A percentile compares a stretch with the other conserved stretches of the same genome.
Evolutionary conservation across 2,797 vertebrate species (phyloP).

Genomic region (Falco cherrug): DNA sequence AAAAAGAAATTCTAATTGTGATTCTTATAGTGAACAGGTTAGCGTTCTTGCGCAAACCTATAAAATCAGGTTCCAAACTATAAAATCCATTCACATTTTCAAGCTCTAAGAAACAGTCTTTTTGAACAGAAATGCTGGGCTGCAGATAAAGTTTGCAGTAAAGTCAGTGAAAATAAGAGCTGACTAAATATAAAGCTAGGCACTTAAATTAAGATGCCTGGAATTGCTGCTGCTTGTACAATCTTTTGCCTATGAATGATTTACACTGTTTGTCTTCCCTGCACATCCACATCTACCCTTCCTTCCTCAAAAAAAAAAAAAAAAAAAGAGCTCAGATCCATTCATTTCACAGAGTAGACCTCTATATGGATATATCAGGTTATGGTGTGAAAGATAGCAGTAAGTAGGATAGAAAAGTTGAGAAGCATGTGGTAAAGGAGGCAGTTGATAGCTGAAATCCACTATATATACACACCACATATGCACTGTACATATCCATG

Average conservation of each 20-base stretch:
- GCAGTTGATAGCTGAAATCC: not conserved
- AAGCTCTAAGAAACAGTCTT: not conserved
- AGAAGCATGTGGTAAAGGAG: not conserved
- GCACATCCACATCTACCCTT: too few species aligned
- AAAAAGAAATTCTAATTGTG: not conserved
- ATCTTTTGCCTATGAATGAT: not conserved
- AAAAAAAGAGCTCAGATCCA: not conserved
- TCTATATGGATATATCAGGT: not conserved
- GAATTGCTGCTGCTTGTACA: not conserved
- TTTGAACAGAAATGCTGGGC: not conserved
- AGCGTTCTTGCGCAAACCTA: not conserved
- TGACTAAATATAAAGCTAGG: not conserved
- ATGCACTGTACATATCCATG: too few species aligned
- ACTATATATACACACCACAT: not conserved
- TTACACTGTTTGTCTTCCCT: not conserved
- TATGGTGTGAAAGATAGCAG: not conserved
- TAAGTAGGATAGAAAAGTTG: not conserved
- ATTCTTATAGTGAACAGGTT: not conserved
- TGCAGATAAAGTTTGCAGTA: not conserved
- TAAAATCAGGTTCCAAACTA: slow-evolving; percentile 15
- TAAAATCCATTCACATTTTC: not conserved
- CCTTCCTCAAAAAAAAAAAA: fast-evolving
- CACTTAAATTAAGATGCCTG: not conserved
- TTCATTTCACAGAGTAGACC: not conserved
- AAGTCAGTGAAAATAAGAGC: not conserved